Conservation (phyloP, 2,888 invertebrate genomes). For the Euzetes globulus region DNA sequence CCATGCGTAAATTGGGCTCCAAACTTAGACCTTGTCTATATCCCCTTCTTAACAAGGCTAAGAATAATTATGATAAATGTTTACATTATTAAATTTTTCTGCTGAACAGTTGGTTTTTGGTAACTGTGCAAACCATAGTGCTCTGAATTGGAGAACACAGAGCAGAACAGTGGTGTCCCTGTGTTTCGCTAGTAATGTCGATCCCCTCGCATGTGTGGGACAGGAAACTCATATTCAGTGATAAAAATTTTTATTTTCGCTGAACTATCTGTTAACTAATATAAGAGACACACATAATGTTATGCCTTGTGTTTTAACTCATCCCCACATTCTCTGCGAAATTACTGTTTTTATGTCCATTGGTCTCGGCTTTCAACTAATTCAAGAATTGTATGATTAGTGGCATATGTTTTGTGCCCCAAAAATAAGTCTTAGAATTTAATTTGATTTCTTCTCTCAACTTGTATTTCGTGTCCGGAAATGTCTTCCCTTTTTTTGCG, state of each 20-base stretch:
- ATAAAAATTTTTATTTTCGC: background rate
- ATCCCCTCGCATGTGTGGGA: background rate
- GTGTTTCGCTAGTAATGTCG: background rate
- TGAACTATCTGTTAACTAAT: background rate
- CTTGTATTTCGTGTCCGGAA: background rate
- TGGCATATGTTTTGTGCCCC: background rate
- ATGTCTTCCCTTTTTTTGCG: background rate
- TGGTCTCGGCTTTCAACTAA: background rate
- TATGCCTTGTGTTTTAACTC: background rate
- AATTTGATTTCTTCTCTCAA: background rate
- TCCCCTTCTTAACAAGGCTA: too few relatives aligned
- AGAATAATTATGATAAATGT: too few relatives aligned
- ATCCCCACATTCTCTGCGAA: background rate
- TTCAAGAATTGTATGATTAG: background rate
- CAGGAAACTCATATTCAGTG: slow-evolving; percentile 11
- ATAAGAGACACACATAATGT: background rate
- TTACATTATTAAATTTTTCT: too few relatives aligned
- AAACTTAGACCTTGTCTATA: too few relatives aligned
- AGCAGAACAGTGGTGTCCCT: background rate
- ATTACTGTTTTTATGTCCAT: background rate
- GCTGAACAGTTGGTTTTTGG: too few relatives aligned
- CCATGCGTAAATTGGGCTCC: too few relatives aligned
- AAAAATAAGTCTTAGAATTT: background rate
- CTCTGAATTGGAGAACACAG: too few relatives aligned
- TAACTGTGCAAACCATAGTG: too few relatives aligned